Conservation (phyloP, 2,797 vertebrate genomes). For the Chanos chanos region DNA sequence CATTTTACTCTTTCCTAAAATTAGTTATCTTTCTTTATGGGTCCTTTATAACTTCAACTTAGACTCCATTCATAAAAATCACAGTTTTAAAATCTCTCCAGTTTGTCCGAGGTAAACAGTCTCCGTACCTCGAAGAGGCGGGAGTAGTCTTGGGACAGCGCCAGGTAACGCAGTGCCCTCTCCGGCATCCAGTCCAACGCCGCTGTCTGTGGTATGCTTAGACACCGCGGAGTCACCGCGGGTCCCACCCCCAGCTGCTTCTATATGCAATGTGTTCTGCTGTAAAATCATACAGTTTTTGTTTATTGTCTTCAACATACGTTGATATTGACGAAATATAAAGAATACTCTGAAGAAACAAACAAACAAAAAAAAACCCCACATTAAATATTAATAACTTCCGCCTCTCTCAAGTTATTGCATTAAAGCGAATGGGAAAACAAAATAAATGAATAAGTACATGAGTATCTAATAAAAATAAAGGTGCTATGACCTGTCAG, state of each 20-base stretch:
- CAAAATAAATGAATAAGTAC: no score
- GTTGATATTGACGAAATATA: no score
- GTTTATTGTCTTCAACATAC: conserved; percentile 27
- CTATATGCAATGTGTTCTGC: conserved; percentile 43
- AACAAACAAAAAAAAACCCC: no score
- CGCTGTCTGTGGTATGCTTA: conserved; percentile 60
- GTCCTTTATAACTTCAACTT: neutral
- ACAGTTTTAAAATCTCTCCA: no score
- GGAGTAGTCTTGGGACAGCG: conserved; percentile 52
- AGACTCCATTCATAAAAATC: neutral
- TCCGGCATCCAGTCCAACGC: conserved; percentile 59
- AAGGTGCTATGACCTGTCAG: no score
- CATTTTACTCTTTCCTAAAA: neutral
- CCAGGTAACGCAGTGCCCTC: conserved; percentile 53
- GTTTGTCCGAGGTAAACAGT: neutral
- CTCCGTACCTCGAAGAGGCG: conserved; percentile 48
- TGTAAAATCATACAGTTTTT: neutral
- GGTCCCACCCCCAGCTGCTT: conserved; percentile 19
- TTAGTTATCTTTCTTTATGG: neutral
- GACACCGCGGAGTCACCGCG: conserved; percentile 59
- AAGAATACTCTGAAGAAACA: no score
- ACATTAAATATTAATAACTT: no score
- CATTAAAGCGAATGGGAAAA: neutral
- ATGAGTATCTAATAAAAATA: no score
- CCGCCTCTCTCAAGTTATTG: no score